phyloP scores from a whole-genome alignment of 2,797 vertebrate genomes.

The Remorina albescens region DNA sequence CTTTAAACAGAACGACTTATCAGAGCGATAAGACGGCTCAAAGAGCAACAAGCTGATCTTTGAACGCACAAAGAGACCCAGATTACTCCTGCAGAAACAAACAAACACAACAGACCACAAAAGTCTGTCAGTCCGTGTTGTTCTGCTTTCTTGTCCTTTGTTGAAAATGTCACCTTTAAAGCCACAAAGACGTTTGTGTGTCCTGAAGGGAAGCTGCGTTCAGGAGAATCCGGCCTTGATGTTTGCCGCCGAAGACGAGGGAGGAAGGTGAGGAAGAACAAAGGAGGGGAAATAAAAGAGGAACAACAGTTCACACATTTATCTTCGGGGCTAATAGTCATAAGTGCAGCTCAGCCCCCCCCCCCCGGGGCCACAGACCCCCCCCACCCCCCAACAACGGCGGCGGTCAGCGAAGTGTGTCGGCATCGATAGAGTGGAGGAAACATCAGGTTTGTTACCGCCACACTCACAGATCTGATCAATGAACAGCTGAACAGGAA shows the following conservation, averaged over 20 bases:
- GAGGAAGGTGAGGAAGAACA: conserved; percentile 31
- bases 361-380: conserved; percentile 28
- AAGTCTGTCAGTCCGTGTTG: not conserved
- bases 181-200: conserved; percentile 35
- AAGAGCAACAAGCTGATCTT: conserved; percentile 28
- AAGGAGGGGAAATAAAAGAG: conserved; percentile 36
- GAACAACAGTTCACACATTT: conserved; percentile 15
- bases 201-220: conserved; percentile 17
- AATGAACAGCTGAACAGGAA: conserved; percentile 31
- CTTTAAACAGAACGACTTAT: conserved; percentile 61
- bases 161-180: conserved; percentile 45
- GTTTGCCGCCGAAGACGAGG: conserved; percentile 24
- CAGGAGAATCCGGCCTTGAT: conserved; percentile 18
- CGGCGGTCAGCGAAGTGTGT: conserved; percentile 22
- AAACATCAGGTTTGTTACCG: conserved; percentile 36
- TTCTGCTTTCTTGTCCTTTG: conserved; percentile 21
- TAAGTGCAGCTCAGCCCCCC: conserved; percentile 34
- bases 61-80: conserved; percentile 27
- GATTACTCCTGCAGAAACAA: conserved; percentile 34
- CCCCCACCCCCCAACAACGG: conserved; percentile 35
- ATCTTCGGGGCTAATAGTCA: conserved; percentile 27
- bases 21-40: conserved; percentile 38
- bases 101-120: not conserved
- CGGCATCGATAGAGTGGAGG: conserved; percentile 24
- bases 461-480: conserved; percentile 28